Evolutionary conservation across 2,113 vertebrate genomes (phyloP).

Genomic region (Synodontis membranacea): DNA sequence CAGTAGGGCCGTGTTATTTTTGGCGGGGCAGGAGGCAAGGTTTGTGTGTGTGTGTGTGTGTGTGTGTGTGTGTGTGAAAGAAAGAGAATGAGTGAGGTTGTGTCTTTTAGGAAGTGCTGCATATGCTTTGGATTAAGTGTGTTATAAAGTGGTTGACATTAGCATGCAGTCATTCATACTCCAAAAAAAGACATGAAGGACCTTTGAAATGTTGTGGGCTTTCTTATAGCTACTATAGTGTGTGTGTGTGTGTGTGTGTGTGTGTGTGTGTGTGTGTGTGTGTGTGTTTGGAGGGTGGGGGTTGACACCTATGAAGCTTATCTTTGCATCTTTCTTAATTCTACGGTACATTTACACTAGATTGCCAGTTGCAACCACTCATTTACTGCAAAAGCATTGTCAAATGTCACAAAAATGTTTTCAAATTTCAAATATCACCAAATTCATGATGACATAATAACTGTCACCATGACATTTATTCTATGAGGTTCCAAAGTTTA

Average conservation of each 20-base stretch:
- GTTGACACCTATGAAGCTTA: neutral
- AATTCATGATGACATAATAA: neutral
- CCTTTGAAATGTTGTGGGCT: neutral
- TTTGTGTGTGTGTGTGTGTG: slow-evolving; percentile 55
- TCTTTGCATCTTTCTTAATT: neutral
- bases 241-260: neutral
- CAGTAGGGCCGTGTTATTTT: slow-evolving; percentile 64
- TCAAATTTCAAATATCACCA: neutral
- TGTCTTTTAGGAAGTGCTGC: slow-evolving; percentile 55
- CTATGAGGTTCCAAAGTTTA: neutral
- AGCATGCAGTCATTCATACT: slow-evolving; percentile 45
- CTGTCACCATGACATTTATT: neutral
- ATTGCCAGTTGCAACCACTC: neutral
- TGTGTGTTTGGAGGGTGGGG: neutral
- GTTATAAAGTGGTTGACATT: slow-evolving; percentile 48
- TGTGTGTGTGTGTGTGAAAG: neutral
- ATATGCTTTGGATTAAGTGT: slow-evolving; percentile 51
- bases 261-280: neutral
- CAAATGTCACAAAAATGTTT: neutral
- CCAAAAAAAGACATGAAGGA: neutral
- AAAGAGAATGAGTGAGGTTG: slow-evolving; percentile 45
- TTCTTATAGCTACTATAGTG: neutral
- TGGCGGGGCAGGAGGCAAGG: slow-evolving; percentile 56
- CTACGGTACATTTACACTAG: neutral
- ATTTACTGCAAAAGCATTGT: neutral